Conservation (phyloP, 2,113 vertebrate species). For the Willisornis vidua region DNA sequence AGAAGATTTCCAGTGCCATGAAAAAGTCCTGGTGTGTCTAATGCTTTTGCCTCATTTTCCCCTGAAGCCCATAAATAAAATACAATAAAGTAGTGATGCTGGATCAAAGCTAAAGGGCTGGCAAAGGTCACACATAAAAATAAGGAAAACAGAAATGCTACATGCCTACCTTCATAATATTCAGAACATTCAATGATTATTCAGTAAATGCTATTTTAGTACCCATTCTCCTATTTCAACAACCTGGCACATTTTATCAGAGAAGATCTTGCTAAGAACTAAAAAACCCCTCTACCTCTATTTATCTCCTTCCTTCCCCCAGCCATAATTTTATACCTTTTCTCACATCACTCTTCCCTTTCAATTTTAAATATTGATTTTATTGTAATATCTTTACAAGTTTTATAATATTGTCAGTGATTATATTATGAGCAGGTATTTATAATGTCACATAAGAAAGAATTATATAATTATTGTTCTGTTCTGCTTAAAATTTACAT, state of each 20-base stretch:
- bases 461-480: not conserved
- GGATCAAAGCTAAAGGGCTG: not conserved
- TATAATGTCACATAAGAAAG: not conserved
- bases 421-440: not conserved
- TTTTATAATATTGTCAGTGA: not conserved
- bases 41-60: not conserved
- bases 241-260: not conserved
- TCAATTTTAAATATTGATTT: not conserved
- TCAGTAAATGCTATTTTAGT: not conserved
- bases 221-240: not conserved
- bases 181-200: not conserved
- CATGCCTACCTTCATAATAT: not conserved
- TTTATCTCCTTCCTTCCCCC: not conserved
- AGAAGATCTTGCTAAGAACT: not conserved
- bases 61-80: not conserved
- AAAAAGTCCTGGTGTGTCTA: not conserved
- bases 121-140: not conserved
- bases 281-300: not conserved
- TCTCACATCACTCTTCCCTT: not conserved
- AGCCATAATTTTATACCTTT: not conserved
- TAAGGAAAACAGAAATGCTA: not conserved
- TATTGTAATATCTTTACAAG: not conserved
- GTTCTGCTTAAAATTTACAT: not conserved
- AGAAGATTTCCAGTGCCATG: not conserved
- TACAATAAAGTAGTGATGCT: not conserved